Evolutionary conservation across 2,888 invertebrate species (phyloP).

Genomic region (Stenolophus ochropezus): DNA sequence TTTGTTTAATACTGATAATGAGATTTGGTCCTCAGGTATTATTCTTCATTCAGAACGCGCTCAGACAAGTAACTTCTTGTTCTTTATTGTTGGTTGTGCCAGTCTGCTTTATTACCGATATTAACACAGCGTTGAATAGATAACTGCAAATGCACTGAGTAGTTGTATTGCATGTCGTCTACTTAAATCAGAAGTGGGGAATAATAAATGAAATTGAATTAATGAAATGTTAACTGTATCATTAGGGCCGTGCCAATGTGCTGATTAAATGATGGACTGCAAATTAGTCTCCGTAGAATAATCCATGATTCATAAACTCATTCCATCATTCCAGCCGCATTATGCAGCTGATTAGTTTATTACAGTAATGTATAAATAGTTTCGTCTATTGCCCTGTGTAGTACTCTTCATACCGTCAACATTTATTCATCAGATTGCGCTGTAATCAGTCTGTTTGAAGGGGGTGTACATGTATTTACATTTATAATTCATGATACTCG

Average conservation of each 20-base stretch:
- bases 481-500: background rate
- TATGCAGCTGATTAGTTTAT: conserved; percentile 21
- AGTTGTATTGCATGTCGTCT: too few species aligned
- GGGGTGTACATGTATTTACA: too few species aligned
- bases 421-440: background rate
- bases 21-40: too few species aligned
- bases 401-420: background rate
- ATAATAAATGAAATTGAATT: background rate
- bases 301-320: conserved; percentile 24
- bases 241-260: background rate
- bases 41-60: too few species aligned
- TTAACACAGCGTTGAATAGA: too few species aligned
- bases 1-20: too few species aligned
- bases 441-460: background rate
- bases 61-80: too few species aligned
- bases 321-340: conserved; percentile 5
- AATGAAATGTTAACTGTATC: background rate
- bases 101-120: too few species aligned
- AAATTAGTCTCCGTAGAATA: conserved; percentile 14
- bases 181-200: background rate
- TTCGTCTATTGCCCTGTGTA: background rate
- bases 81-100: too few species aligned
- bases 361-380: conserved; percentile 4
- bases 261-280: conserved; percentile 26
- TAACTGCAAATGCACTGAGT: too few species aligned